Percentiles rank a stretch among this genome's conserved stretches.
Evolutionary conservation across 2,113 vertebrate genomes (phyloP).

Genomic region (Sinocyclocheilus rhinocerous): DNA sequence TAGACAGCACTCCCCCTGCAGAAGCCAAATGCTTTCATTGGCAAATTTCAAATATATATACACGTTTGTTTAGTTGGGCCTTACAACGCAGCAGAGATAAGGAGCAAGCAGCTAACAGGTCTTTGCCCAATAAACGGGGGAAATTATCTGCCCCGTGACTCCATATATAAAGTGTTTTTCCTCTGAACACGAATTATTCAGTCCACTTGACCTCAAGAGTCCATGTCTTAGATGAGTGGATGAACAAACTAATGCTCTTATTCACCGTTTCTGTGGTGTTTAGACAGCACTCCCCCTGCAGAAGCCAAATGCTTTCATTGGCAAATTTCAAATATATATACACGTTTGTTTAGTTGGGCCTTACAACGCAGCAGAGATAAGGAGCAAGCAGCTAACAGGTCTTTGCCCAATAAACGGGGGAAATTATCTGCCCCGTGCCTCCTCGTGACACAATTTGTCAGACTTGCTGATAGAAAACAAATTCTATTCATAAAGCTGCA

Average conservation of each 20-base stretch:
- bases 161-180: too few relatives aligned
- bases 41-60: constrained; percentile 50
- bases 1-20: constrained; percentile 33
- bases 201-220: too few relatives aligned
- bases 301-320: constrained; percentile 61
- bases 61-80: constrained; percentile 66
- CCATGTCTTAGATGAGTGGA: too few relatives aligned
- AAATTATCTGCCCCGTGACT: constrained; percentile 87
- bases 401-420: constrained; percentile 86
- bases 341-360: constrained; percentile 66
- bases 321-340: constrained; percentile 50
- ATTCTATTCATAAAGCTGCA: constrained; percentile 93
- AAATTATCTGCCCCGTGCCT: constrained; percentile 87
- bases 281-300: constrained; percentile 33
- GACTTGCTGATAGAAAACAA: constrained; percentile 94
- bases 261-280: background rate
- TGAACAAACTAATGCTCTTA: too few relatives aligned
- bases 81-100: constrained; percentile 82
- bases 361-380: constrained; percentile 82
- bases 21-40: constrained; percentile 61
- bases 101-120: constrained; percentile 82
- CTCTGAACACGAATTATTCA: too few relatives aligned
- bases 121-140: constrained; percentile 86
- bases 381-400: constrained; percentile 82
- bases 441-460: constrained; percentile 94